These are phyloP conservation scores for Sclerodermus sp. DNA, from an alignment of 2,888 invertebrate genomes.

Conservation along the genomic window DNA sequence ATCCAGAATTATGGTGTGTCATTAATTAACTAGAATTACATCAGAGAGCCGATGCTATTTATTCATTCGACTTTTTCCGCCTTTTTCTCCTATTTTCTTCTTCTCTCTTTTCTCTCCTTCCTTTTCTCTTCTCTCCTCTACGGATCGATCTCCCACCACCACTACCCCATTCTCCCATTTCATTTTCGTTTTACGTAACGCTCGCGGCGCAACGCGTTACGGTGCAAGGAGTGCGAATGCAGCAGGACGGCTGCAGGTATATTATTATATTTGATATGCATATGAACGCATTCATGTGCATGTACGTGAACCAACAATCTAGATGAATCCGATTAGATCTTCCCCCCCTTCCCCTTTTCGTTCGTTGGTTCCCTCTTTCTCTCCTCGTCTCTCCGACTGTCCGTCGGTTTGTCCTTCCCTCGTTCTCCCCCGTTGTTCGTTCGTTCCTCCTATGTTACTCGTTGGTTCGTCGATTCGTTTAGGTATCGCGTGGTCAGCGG, in stretches of 20 bases:
- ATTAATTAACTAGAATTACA: too few species aligned
- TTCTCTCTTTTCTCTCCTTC: slow-evolving; percentile 3
- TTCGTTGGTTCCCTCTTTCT: too few species aligned
- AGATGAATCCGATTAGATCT: slow-evolving; percentile 1
- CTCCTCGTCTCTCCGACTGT: too few species aligned
- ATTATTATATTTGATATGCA: not conserved
- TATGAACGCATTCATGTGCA: not conserved
- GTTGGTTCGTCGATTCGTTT: too few species aligned
- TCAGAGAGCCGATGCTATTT: too few species aligned
- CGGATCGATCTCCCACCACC: not conserved
- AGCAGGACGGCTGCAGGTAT: not conserved
- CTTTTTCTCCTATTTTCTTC: slow-evolving; percentile 2
- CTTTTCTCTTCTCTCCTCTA: slow-evolving; percentile 3
- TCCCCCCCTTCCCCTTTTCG: not conserved
- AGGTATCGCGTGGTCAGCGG: too few species aligned
- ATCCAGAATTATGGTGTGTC: too few species aligned
- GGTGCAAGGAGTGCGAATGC: not conserved
- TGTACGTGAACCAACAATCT: slow-evolving; percentile 1
- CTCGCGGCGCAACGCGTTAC: not conserved
- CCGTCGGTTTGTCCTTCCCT: too few species aligned
- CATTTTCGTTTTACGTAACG: not conserved
- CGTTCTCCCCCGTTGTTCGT: too few species aligned
- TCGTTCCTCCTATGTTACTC: too few species aligned
- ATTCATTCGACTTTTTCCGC: not conserved
- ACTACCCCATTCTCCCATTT: not conserved